These are phyloP conservation scores for Neodiprion pinetum DNA, from an alignment of 1,140 invertebrate genomes.

Conservation along the genomic window DNA sequence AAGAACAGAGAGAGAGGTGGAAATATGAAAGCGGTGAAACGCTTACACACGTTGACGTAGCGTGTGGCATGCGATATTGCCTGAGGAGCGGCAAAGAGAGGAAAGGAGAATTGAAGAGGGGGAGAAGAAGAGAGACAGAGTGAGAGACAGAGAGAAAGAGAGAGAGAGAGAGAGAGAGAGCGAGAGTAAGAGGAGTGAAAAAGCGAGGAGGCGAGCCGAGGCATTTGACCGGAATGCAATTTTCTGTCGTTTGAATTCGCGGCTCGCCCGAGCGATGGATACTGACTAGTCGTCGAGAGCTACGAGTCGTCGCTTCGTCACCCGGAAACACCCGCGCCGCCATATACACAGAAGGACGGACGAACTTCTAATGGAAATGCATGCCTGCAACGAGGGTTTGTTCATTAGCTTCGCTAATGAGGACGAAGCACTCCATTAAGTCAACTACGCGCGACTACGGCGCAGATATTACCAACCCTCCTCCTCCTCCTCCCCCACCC, in stretches of 20 bases:
- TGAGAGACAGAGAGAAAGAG: background rate
- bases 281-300: too few species aligned
- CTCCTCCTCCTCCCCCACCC: too few species aligned
- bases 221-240: constrained; percentile 11
- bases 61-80: constrained; percentile 2
- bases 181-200: constrained; percentile 25
- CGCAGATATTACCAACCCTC: background rate
- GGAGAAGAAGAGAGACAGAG: background rate
- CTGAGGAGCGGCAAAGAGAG: background rate
- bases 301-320: too few species aligned
- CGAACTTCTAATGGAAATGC: constrained; percentile 29
- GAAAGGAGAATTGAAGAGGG: background rate
- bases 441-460: constrained; percentile 38
- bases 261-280: background rate
- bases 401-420: constrained; percentile 40
- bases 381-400: constrained; percentile 33
- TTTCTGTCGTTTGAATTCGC: constrained; percentile 5
- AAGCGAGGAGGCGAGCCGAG: constrained; percentile 17
- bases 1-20: too few species aligned
- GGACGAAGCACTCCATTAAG: constrained; percentile 43
- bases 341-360: constrained; percentile 1
- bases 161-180: constrained; percentile 26
- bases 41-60: background rate
- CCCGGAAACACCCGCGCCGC: background rate
- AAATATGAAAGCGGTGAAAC: too few species aligned